Evolutionary conservation across 1,140 invertebrate genomes (phyloP).

Genomic region (Atta texana): DNA sequence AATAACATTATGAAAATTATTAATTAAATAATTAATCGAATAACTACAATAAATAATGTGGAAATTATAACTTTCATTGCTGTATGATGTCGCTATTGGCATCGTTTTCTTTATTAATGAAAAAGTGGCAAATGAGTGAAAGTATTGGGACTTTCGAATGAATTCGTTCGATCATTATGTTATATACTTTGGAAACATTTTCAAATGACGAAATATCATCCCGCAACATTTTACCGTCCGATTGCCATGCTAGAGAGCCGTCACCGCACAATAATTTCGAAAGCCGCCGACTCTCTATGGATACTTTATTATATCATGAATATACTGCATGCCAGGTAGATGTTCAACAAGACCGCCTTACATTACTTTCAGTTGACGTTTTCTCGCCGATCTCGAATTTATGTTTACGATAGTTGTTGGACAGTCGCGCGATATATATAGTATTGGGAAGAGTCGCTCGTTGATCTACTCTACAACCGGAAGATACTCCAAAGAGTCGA

Average conservation of each 20-base stretch:
- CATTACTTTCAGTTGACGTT: conserved; percentile 17
- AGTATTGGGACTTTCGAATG: conserved; percentile 42
- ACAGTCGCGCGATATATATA: conserved; percentile 43
- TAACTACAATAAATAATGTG: neutral
- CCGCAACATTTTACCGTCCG: conserved; percentile 19
- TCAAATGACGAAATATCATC: conserved; percentile 22
- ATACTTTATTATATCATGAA: conserved; percentile 34
- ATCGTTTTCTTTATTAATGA: conserved; percentile 23
- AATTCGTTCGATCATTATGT: conserved; percentile 3
- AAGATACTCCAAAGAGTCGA: conserved; percentile 37
- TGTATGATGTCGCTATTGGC: conserved; percentile 3
- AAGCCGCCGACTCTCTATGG: conserved; percentile 2
- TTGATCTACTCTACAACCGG: conserved; percentile 36
- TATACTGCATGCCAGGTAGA: conserved; percentile 24
- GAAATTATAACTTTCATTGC: conserved; percentile 28
- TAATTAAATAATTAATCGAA: neutral
- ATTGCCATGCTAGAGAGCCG: neutral
- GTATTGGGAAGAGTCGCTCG: conserved; percentile 17
- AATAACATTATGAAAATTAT: neutral
- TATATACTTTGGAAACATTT: conserved; percentile 12
- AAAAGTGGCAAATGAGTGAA: conserved; percentile 40
- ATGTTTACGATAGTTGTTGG: conserved; percentile 66
- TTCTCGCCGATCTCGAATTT: conserved; percentile 62
- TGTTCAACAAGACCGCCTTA: neutral
- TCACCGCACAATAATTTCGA: conserved; percentile 22